Evolutionary conservation across 2,888 invertebrate species (phyloP), one percentile per base, ranked within the genome.

Genomic region (Carcina quercana): DNA sequence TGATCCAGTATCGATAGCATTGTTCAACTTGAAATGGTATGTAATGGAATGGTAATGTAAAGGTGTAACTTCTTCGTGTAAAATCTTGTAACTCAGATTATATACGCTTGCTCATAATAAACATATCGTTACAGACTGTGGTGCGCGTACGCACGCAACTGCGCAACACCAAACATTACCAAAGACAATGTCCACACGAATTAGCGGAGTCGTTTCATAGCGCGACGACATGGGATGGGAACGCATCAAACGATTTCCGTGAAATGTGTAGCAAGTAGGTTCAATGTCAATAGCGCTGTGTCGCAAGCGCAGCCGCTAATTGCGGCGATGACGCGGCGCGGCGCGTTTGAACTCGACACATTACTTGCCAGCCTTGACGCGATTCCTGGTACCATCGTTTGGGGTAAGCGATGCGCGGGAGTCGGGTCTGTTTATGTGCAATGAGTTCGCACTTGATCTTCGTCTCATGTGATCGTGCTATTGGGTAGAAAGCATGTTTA

Each of bases 211-310:
- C 60, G 57, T 51, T 52, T 27, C 31, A 28, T 48, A 53, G 46
- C 51, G 53, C 53, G 52, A 49, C 59, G 29, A 14, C 29, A 29
- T 25, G 13, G 15, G 60, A 66, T 66, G 62, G 63, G 63, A 65
- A 64, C 70, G 61, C 64, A 65, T 62, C 37, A 37, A 37, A 33
- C 37, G 37, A 27, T 33, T 79, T 80, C 79, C 63, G 61, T 76
- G 79, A 79, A 80, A 71, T 73, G 67, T 70, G 75, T 72, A 69
- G 67, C 69, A 59, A 65, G 64, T 34, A 34, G 61, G 75, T 72
- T 80, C 78, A 82, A 78, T 80, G 80, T 82, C 80, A 80, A 78
- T 74, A 74, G 62, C 57, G 62, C 6, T 6, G 62, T 76, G 74
- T 75, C 72, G 69, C 66, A 62, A 64, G 13, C 30, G 29, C 53